Conservation (phyloP, 1,140 invertebrate genomes). For the Atopsyche davidsoni region DNA sequence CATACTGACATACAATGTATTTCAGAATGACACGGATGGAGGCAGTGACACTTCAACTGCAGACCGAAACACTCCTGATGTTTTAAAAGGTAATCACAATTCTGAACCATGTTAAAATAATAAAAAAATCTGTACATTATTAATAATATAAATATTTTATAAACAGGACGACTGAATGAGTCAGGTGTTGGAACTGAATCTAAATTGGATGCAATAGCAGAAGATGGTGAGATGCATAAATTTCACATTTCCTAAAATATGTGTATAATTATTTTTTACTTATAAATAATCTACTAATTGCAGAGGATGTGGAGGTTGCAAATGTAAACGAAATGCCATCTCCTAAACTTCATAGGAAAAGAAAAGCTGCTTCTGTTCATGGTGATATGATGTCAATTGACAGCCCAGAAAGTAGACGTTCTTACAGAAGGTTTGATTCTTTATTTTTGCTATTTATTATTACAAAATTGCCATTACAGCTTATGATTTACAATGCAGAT, state of each 20-base stretch:
- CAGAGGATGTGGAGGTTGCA: neutral
- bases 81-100: conserved; percentile 4
- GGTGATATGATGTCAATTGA: conserved; percentile 19
- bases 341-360: neutral
- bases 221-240: conserved; percentile 11
- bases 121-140: neutral
- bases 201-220: conserved; percentile 14
- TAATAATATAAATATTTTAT: neutral
- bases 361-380: conserved; percentile 24
- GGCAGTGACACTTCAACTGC: conserved; percentile 10
- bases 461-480: neutral
- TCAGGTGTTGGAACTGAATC: neutral
- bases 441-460: neutral
- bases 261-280: neutral
- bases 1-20: neutral
- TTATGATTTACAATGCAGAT: neutral
- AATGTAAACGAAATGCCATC: neutral
- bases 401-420: conserved; percentile 8
- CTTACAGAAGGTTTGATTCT: neutral
- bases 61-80: conserved; percentile 4
- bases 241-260: neutral
- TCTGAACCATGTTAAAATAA: neutral
- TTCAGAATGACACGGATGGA: conserved; percentile 5
- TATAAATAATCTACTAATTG: neutral
- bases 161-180: conserved; percentile 3